A percentile compares a stretch with the other conserved stretches of the same genome.
Conservation (phyloP, 2,113 vertebrate species). For the Pseudorasbora parva region DNA sequence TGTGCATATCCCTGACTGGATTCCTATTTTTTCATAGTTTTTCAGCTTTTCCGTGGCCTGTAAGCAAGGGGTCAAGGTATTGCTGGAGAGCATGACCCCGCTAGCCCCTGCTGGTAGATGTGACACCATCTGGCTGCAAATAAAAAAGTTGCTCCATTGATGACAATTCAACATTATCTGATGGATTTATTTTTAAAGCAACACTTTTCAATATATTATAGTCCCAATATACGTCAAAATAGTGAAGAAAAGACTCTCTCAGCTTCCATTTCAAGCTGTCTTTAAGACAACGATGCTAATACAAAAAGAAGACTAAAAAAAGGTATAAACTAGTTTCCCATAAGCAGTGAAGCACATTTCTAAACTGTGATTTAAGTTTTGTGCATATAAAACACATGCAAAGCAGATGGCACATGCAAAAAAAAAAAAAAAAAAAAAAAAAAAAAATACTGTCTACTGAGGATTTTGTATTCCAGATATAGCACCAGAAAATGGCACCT, state of each 20-base stretch:
- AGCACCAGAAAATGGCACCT: not conserved
- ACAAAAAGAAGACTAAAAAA: no score
- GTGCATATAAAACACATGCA: not conserved
- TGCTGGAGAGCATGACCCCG: not conserved
- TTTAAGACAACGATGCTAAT: no score
- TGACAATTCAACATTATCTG: not conserved
- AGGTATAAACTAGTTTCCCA: not conserved
- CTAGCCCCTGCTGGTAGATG: not conserved
- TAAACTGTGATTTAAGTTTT: not conserved
- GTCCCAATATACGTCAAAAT: no score
- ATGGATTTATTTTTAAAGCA: not conserved
- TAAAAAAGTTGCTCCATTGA: not conserved
- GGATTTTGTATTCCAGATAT: conserved; percentile 10
- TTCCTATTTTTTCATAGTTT: not conserved
- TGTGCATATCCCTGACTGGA: not conserved
- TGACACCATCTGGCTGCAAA: conserved; percentile 13
- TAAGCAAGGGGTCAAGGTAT: not conserved
- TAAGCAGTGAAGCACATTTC: not conserved
- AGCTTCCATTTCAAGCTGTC: no score
- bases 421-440: conserved; percentile 3
- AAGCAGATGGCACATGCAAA: conserved; percentile 7
- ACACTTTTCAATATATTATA: not conserved
- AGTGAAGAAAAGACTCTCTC: no score
- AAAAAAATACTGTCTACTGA: not conserved
- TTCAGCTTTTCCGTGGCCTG: not conserved